Percentiles rank a stretch among this genome's conserved stretches.
Conservation (phyloP, 1,140 invertebrate genomes). For the Nilaparvata lugens region DNA sequence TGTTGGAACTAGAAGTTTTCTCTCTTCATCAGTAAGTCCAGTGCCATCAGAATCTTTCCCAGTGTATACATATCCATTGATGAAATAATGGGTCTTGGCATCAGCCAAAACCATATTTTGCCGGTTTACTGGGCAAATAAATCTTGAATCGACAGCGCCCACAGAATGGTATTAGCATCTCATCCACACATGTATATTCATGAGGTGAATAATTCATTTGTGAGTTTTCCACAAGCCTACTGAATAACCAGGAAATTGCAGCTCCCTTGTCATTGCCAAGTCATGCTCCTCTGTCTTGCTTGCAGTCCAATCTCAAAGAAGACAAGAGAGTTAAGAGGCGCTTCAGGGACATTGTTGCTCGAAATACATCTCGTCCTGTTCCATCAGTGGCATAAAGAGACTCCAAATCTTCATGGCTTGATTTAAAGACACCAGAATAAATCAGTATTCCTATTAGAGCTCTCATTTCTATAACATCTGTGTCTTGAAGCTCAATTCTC, state of each 20-base stretch:
- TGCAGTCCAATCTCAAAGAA: conserved; percentile 28
- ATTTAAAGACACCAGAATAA: conserved; percentile 25
- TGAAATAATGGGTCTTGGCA: conserved; percentile 10
- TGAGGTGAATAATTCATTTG: conserved; percentile 21
- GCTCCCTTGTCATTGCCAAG: background rate
- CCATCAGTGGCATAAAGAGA: conserved; percentile 27
- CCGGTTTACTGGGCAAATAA: conserved; percentile 37
- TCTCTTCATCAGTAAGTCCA: conserved; percentile 4
- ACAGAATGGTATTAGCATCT: conserved; percentile 32
- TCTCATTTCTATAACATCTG: conserved; percentile 25
- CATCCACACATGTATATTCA: conserved; percentile 24
- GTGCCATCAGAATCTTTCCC: conserved; percentile 9
- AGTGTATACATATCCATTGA: conserved; percentile 17
- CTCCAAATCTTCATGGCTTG: conserved; percentile 22
- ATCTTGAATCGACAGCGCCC: conserved; percentile 33
- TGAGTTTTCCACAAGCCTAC: conserved; percentile 30
- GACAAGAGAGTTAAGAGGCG: conserved; percentile 24
- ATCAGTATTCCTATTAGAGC: conserved; percentile 26
- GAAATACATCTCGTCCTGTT: conserved; percentile 27
- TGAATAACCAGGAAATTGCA: conserved; percentile 22
- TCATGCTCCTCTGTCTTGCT: conserved; percentile 10
- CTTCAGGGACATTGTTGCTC: conserved; percentile 23
- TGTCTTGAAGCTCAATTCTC: conserved; percentile 2
- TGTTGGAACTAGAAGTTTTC: conserved; percentile 11
- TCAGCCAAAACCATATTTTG: conserved; percentile 29